phyloP scores from a whole-genome alignment of 1,140 invertebrate genomes.

The Atopsyche davidsoni region DNA sequence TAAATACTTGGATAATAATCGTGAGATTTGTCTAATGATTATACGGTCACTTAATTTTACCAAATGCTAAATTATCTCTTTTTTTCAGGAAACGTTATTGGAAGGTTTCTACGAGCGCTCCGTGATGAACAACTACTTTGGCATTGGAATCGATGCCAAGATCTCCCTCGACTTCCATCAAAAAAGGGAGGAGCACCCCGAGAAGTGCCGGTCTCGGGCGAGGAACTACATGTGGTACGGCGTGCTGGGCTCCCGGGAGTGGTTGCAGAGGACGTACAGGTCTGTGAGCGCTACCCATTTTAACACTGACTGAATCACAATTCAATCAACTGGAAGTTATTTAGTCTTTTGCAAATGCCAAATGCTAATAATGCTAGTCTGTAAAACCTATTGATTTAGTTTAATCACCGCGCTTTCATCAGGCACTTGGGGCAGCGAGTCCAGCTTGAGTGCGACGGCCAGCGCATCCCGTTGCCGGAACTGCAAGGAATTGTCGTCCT shows the following conservation, averaged over 20 bases:
- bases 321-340: too few species aligned
- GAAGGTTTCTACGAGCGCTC: conserved; percentile 91
- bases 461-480: conserved; percentile 84
- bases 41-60: neutral
- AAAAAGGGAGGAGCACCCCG: conserved; percentile 95
- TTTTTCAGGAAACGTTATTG: conserved; percentile 71
- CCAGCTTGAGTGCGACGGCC: conserved; percentile 87
- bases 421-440: conserved; percentile 91
- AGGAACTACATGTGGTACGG: conserved; percentile 98
- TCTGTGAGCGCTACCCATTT: too few species aligned
- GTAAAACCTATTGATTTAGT: too few species aligned
- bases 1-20: neutral
- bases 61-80: conserved; percentile 2
- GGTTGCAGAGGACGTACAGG: conserved; percentile 86
- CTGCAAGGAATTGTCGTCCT: conserved; percentile 95
- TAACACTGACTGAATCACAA: too few species aligned
- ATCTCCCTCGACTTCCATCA: conserved; percentile 97
- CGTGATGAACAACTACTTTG: conserved; percentile 99
- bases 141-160: conserved; percentile 98
- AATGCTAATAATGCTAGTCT: too few species aligned
- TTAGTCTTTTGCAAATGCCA: too few species aligned
- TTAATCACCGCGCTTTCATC: too few species aligned
- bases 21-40: neutral
- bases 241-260: conserved; percentile 89
- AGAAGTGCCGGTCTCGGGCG: conserved; percentile 90